Evolutionary conservation across 2,113 vertebrate genomes (phyloP).

Genomic region (Onychostoma macrolepis): DNA sequence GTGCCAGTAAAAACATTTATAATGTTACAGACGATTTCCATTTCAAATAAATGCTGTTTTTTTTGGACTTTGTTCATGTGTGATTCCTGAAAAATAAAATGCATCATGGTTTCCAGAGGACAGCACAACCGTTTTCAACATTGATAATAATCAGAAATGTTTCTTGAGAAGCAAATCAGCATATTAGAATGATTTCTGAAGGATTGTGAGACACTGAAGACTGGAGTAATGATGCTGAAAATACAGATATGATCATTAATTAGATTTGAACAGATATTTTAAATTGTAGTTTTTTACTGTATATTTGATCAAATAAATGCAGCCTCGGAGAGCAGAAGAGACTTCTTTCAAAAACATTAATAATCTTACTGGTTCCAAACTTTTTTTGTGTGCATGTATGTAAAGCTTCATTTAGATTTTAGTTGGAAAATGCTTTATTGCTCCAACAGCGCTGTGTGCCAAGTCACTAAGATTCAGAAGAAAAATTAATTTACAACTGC

Average conservation of each 20-base stretch:
- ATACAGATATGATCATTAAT: background rate
- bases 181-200: background rate
- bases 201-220: background rate
- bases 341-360: background rate
- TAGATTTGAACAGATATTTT: background rate
- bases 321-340: background rate
- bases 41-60: background rate
- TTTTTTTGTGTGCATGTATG: background rate
- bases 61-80: background rate
- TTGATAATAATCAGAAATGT: background rate
- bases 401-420: background rate
- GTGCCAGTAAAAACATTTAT: background rate
- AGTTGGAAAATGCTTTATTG: background rate
- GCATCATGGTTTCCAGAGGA: background rate
- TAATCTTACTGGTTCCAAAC: background rate
- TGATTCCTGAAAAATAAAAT: background rate
- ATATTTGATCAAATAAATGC: background rate
- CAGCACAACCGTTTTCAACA: background rate
- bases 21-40: background rate
- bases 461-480: background rate
- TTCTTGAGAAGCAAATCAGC: background rate
- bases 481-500: slow-evolving; percentile 43
- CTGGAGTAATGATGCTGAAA: background rate
- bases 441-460: background rate
- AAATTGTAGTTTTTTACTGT: background rate